Evolutionary conservation across 2,888 invertebrate genomes (phyloP).

Genomic region (Zaprionus obscuricornis): DNA sequence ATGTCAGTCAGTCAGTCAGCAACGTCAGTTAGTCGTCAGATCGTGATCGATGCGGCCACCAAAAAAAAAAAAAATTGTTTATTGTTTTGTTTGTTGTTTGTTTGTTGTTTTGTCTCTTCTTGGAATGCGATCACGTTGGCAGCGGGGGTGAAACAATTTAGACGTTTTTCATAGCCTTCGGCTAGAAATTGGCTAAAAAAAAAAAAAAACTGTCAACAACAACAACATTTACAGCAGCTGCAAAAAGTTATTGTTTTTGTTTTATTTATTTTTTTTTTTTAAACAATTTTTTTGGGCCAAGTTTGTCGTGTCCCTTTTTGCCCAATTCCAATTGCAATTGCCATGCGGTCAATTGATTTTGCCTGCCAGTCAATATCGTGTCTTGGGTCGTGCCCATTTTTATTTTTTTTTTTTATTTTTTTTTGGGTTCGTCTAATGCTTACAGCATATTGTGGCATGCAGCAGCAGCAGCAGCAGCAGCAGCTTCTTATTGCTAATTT

Average conservation of each 20-base stretch:
- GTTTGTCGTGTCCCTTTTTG: slow-evolving; percentile 57
- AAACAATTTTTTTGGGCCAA: slow-evolving; percentile 51
- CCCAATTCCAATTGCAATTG: no score
- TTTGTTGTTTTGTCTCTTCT: slow-evolving; percentile 38
- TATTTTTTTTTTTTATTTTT: neutral
- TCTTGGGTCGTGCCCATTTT: neutral
- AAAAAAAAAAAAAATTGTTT: slow-evolving; percentile 33
- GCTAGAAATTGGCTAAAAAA: slow-evolving; percentile 66
- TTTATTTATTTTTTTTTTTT: slow-evolving; percentile 20
- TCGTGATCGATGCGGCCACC: slow-evolving; percentile 71
- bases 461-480: no score
- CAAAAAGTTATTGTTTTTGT: slow-evolving; percentile 53
- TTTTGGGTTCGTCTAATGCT: slow-evolving; percentile 44
- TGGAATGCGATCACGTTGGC: slow-evolving; percentile 69
- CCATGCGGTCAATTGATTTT: slow-evolving; percentile 60
- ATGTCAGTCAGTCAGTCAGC: slow-evolving; percentile 61
- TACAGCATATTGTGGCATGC: slow-evolving; percentile 40
- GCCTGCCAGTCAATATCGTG: slow-evolving; percentile 37
- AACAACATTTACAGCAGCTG: slow-evolving; percentile 44
- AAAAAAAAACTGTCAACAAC: slow-evolving; percentile 68
- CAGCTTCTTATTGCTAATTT: slow-evolving; percentile 48
- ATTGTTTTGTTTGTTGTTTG: slow-evolving; percentile 31
- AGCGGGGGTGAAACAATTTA: neutral
- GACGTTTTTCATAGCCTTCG: slow-evolving; percentile 35
- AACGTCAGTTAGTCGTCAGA: slow-evolving; percentile 36